Evolutionary conservation across 2,888 invertebrate genomes (phyloP), one percentile per base, ranked within the genome.

Genomic region (Eristalis intricaria): DNA sequence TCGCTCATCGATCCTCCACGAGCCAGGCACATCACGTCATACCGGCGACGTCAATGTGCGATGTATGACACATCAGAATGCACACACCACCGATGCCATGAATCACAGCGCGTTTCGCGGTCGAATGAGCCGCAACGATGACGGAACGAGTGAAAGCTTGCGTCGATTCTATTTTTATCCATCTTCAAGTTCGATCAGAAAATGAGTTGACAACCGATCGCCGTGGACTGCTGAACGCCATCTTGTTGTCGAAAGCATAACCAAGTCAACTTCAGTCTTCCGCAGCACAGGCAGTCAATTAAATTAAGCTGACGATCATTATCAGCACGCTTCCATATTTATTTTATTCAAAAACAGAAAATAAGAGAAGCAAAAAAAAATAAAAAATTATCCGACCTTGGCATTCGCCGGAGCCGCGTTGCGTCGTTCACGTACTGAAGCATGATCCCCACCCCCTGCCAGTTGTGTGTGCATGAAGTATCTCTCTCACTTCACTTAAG

Each of bases 381-480:
- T 29, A 29, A 29, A 50, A 50, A 40, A 50, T 50, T 69, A 13
- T 43, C 68, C 50, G 63, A 77, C 77, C 77, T 77, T 77, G 77
- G 77, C 77, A 77, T 77, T 77, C 77, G 19, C 32, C 32, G 61
- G 32, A 77, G 22, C 43, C 35, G 35, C 60, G 60, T 50, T 22
- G 15, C 58, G 15, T 15, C n/a, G 26, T 5, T 43, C 43, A n/a
- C 22, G 43, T 38, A 26, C 50, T 50, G 35, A 23, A 50, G 43
- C 60, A 68, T 19, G 61, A 60, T 50, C 43, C 22, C 68, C 60
- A 29, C 15, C 15, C n/a, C 19, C 10, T 7, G 1, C 23, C 58
- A 65, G 61, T 70, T 70, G 61, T 22, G 32, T 65, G 58, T 50
- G 58, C 43, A 32, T 43, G 56, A 63, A 69, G 43, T 69, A 32